Conservation (phyloP, 2,797 vertebrate species). For the Tauraco hartlaubi region DNA sequence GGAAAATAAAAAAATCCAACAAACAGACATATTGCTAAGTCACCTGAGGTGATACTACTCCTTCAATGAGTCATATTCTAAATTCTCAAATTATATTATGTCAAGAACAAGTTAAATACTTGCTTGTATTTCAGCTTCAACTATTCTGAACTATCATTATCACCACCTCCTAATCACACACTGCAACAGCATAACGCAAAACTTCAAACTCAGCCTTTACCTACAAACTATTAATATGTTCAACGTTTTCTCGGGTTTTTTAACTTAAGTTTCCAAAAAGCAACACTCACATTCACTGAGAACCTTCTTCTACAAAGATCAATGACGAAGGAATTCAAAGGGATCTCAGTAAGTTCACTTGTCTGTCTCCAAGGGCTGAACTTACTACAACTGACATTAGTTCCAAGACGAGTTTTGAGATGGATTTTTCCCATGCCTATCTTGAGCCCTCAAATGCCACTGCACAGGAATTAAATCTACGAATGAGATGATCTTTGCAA, state of each 20-base stretch:
- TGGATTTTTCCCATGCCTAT: background rate
- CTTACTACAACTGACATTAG: fast-evolving
- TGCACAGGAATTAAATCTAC: background rate
- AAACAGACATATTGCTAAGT: background rate
- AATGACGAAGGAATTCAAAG: background rate
- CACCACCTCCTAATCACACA: background rate
- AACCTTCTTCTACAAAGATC: background rate
- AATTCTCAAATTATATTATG: background rate
- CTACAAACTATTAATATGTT: background rate
- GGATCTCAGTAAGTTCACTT: background rate
- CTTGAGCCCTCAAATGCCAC: background rate
- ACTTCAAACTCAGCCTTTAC: background rate
- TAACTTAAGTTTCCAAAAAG: background rate
- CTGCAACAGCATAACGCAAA: background rate
- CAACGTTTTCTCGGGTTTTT: background rate
- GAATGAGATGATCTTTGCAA: background rate
- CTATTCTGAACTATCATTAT: background rate
- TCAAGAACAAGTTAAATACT: too few species aligned
- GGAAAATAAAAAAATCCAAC: background rate
- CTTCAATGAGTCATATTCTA: background rate
- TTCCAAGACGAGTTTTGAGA: background rate
- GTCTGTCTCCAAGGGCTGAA: background rate
- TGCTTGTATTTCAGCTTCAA: background rate
- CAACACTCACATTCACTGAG: background rate
- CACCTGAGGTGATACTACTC: background rate